These are phyloP conservation scores for Watsonalla cultraria DNA, from an alignment of 2,888 invertebrate species.

Conservation along the genomic window DNA sequence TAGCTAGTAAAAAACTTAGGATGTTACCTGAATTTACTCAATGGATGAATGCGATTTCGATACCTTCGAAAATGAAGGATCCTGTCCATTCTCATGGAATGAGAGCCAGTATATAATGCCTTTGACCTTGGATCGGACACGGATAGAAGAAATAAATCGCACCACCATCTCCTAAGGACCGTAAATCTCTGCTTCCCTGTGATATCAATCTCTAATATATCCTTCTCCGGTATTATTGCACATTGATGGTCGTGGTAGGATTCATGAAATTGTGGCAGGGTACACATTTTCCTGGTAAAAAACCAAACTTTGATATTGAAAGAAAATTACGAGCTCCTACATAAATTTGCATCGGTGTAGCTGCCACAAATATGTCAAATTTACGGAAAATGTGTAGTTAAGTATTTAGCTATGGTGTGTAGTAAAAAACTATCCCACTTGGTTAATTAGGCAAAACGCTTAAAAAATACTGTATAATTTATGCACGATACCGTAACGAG, in stretches of 20 bases:
- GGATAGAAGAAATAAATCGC: conserved; percentile 33
- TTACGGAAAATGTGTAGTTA: too few species aligned
- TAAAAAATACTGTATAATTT: too few species aligned
- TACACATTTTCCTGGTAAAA: conserved; percentile 1
- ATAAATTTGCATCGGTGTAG: too few species aligned
- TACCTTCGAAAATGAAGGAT: conserved; percentile 29
- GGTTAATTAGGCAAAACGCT: too few species aligned
- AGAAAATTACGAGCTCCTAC: not conserved
- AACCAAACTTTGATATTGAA: not conserved
- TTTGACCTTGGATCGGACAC: conserved; percentile 24
- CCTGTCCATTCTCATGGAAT: conserved; percentile 33
- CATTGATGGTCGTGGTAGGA: conserved; percentile 36
- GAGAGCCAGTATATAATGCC: conserved; percentile 31
- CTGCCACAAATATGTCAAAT: too few species aligned
- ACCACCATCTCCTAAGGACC: conserved; percentile 31
- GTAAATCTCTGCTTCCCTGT: conserved; percentile 14
- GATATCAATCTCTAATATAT: conserved; percentile 34
- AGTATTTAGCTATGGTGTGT: too few species aligned
- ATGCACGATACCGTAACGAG: too few species aligned
- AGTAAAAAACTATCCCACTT: too few species aligned
- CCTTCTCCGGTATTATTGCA: conserved; percentile 26
- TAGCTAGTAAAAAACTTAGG: too few species aligned
- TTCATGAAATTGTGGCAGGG: conserved; percentile 24
- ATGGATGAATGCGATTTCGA: conserved; percentile 32
- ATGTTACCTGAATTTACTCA: conserved; percentile 33